Percentiles rank a stretch among this genome's conserved stretches.
Conservation (phyloP, 1,140 invertebrate genomes). For the Atta cephalotes region DNA sequence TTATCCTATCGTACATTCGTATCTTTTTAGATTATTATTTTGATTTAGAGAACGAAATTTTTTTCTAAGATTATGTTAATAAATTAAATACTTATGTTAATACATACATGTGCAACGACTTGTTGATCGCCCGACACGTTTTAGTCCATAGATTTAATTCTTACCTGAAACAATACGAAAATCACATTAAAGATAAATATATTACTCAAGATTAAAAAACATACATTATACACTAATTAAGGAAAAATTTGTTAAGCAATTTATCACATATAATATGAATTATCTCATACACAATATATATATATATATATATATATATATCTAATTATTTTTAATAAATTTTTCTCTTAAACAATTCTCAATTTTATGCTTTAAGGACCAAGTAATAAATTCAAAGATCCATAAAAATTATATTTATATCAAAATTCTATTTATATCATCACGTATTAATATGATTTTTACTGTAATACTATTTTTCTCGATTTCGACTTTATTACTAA, state of each 20-base stretch:
- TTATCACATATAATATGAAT: not conserved
- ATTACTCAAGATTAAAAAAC: not conserved
- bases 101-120: not conserved
- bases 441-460: not conserved
- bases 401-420: not conserved
- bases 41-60: not conserved
- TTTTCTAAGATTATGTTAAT: not conserved
- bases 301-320: not conserved
- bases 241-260: not conserved
- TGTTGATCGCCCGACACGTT: not conserved
- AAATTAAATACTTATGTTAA: not conserved
- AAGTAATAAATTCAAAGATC: not conserved
- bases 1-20: not conserved
- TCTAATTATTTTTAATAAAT: not conserved
- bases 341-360: not conserved
- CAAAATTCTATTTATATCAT: not conserved
- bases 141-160: not conserved
- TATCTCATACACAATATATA: not conserved
- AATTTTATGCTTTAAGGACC: not conserved
- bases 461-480: not conserved
- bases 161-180: conserved; percentile 36
- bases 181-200: conserved; percentile 4
- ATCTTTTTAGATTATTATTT: not conserved
- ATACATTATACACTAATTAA: not conserved
- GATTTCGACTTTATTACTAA: conserved; percentile 9